Percentiles rank a stretch among this genome's conserved stretches.
phyloP scores from a whole-genome alignment of 2,797 vertebrate species.

The Pseudochirops cupreus region DNA sequence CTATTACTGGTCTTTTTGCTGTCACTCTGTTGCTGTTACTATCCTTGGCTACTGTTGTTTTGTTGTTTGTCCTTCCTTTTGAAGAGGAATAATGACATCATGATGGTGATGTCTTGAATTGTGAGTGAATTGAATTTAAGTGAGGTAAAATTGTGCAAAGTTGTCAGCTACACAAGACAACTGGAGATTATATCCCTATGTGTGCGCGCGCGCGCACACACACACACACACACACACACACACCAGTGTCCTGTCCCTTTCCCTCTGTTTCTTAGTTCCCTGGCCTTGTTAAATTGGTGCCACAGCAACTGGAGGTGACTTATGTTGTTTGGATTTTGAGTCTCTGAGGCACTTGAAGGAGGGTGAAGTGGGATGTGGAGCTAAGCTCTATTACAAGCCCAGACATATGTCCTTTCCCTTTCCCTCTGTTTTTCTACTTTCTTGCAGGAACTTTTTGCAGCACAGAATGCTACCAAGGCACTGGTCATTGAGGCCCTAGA shows the following conservation, averaged over 20 bases:
- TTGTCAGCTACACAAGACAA: neutral
- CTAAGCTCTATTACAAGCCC: neutral
- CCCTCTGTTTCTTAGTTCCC: neutral
- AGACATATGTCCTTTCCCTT: neutral
- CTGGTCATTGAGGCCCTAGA: neutral
- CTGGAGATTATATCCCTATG: neutral
- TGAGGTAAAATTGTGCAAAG: neutral
- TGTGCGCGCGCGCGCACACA: too few relatives aligned
- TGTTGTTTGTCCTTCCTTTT: neutral
- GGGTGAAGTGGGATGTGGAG: neutral
- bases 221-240: too few relatives aligned
- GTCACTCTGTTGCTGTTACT: neutral
- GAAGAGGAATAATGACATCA: neutral
- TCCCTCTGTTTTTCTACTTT: neutral
- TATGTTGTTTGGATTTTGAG: neutral
- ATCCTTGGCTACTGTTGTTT: neutral
- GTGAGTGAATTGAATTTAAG: neutral
- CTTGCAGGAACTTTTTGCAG: too few relatives aligned
- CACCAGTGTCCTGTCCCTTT: neutral
- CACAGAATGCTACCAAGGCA: too few relatives aligned
- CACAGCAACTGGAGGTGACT: neutral
- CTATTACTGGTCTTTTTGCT: neutral
- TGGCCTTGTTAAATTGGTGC: neutral
- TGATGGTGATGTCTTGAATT: neutral
- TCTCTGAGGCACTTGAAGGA: neutral